Evolutionary conservation across 1,140 invertebrate species (phyloP), one percentile per base, ranked within the genome.

Genomic region (Diabrotica undecimpunctata): DNA sequence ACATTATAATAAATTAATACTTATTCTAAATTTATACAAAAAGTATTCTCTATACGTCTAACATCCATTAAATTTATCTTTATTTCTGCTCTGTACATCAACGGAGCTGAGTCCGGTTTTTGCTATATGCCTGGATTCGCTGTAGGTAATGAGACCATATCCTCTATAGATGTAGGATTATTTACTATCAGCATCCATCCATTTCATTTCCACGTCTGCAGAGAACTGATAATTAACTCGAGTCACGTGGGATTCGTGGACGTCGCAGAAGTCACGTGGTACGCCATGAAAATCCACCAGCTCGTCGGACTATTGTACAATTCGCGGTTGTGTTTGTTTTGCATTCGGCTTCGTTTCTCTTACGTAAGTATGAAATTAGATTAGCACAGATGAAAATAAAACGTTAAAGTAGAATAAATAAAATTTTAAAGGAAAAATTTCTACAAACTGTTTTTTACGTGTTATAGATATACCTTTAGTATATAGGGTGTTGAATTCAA

Each of bases 151-250:
- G 7, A 46, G 39, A 46, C 11, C 39, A 10, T 46, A 10, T 46
- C 11, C 11, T 46, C 7, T 46, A 46, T 46, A 46, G 39, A 46
- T 46, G 39, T 46, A 46, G 39, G 39, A 46, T 46, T 46, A 46
- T 46, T 46, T 46, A 46, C 39, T 46, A 46, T 46, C 39, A 46
- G 39, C 39, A 10, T 46, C 39, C 39, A 10, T 46, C 7, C 39
- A 46, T 46, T 46, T 46, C 39, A 46, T 46, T 46, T 46, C 39
- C 39, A 46, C 39, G 39, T 46, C 39, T 46, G 39, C 39, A 46
- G 39, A 46, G 39, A 46, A 46, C 39, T 46, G 39, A 46, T 46
- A 46, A 46, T 46, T 46, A 46, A 46, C 39, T 46, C 39, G 11
- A 46, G 39, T 46, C 39, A 46, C 39, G 39, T 46, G 39, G 39